Evolutionary conservation across 2,797 vertebrate genomes (phyloP).

Genomic region (Perodicticus potto): DNA sequence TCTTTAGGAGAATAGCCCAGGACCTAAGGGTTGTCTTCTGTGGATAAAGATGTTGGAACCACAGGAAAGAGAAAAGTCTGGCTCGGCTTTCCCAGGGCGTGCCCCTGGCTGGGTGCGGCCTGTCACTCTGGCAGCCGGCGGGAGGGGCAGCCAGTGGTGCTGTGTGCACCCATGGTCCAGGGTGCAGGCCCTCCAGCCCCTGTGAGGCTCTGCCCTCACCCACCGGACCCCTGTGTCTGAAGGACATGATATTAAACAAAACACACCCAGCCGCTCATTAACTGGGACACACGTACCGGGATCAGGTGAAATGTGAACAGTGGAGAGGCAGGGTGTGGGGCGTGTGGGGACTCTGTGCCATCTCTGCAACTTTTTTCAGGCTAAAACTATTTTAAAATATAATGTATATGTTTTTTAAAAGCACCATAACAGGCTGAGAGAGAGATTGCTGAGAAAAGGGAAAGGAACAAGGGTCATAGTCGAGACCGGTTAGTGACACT

Average conservation of each 20-base stretch:
- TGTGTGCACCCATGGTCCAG: neutral
- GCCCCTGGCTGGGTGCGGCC: neutral
- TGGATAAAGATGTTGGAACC: neutral
- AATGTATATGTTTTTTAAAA: neutral
- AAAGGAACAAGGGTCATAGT: neutral
- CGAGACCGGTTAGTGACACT: neutral
- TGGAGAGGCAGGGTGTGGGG: neutral
- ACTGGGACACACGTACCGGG: neutral
- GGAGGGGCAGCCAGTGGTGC: neutral
- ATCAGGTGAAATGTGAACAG: neutral
- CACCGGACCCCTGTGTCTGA: neutral
- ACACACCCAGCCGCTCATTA: neutral
- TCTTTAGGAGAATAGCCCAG: neutral
- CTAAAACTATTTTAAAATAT: slow-evolving; percentile 39
- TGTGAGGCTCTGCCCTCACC: neutral
- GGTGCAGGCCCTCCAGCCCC: neutral
- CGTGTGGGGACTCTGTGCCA: too few species aligned
- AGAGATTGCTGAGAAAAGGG: neutral
- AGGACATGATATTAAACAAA: neutral
- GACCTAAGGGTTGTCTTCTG: neutral
- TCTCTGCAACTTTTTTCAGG: slow-evolving; percentile 2
- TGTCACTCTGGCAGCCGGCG: neutral
- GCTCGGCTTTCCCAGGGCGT: neutral
- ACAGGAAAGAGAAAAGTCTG: neutral
- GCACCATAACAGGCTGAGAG: neutral